Percentiles rank a stretch among this genome's conserved stretches.
Evolutionary conservation across 2,888 invertebrate species (phyloP).

Genomic region (Netelia virgata): DNA sequence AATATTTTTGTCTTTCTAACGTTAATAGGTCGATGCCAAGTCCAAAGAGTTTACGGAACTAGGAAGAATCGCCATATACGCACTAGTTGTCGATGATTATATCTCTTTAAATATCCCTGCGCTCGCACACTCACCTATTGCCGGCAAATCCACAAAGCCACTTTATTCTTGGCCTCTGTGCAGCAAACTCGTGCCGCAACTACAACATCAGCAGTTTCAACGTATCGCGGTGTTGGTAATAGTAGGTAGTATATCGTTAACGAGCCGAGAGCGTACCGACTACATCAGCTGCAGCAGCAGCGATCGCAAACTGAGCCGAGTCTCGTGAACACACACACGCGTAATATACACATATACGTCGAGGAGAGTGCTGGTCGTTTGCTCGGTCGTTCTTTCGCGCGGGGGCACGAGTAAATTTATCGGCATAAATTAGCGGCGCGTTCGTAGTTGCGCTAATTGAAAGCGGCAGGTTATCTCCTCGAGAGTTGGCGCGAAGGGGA

Average conservation of each 20-base stretch:
- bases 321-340: too few species aligned
- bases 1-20: constrained; percentile 27
- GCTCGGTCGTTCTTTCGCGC: constrained; percentile 66
- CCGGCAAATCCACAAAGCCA: constrained; percentile 35
- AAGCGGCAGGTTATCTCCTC: constrained; percentile 68
- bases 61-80: constrained; percentile 55
- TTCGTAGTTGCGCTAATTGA: constrained; percentile 76
- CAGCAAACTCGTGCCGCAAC: constrained; percentile 41
- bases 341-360: too few species aligned
- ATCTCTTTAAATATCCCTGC: constrained; percentile 20
- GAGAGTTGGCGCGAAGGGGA: constrained; percentile 43
- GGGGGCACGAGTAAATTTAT: constrained; percentile 72
- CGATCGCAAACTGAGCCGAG: background rate
- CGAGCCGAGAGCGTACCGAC: constrained; percentile 47
- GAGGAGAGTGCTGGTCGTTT: constrained; percentile 26
- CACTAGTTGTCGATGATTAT: constrained; percentile 19
- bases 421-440: constrained; percentile 73
- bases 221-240: constrained; percentile 47
- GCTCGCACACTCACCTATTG: background rate
- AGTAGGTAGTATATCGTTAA: constrained; percentile 58
- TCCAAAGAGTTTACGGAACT: constrained; percentile 35
- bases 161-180: constrained; percentile 56
- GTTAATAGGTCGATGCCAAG: constrained; percentile 29
- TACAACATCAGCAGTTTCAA: constrained; percentile 48
- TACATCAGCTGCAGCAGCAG: constrained; percentile 3